These are phyloP conservation scores for Drosophila kambysellisi DNA, from an alignment of 2,888 invertebrate genomes.

Conservation along the genomic window DNA sequence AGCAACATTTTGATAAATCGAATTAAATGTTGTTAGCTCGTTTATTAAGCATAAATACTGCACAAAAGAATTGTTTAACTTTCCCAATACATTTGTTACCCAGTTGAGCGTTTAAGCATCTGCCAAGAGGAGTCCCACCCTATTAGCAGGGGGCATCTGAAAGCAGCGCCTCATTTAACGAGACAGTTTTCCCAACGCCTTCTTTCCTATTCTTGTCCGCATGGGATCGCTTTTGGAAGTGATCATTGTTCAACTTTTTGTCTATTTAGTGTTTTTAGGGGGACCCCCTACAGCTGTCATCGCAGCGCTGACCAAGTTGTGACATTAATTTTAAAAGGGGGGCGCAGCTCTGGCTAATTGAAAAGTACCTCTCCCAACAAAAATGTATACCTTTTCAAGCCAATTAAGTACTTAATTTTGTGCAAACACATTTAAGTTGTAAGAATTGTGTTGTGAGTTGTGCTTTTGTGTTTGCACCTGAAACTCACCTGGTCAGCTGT, in stretches of 20 bases:
- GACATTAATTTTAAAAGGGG: slow-evolving; percentile 46
- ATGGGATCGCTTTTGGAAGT: slow-evolving; percentile 19
- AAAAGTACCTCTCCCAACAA: not conserved
- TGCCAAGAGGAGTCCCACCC: not conserved
- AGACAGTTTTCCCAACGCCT: slow-evolving; percentile 3
- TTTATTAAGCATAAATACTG: not conserved
- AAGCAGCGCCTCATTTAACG: slow-evolving; percentile 24
- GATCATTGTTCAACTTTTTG: slow-evolving; percentile 9
- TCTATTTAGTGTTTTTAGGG: not conserved
- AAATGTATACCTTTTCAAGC: not conserved
- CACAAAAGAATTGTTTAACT: not conserved
- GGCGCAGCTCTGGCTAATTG: slow-evolving; percentile 1
- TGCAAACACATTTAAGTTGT: not conserved
- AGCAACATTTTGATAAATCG: slow-evolving; percentile 10
- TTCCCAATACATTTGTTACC: not conserved
- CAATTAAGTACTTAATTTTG: not conserved
- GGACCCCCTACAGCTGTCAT: slow-evolving; percentile 12
- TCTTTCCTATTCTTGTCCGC: slow-evolving; percentile 8
- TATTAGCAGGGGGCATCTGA: not conserved
- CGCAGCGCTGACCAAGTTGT: slow-evolving; percentile 21
- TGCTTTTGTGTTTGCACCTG: slow-evolving; percentile 1
- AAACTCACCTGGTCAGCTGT: slow-evolving; percentile 4
- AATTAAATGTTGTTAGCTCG: slow-evolving; percentile 6
- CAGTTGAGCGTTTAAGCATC: not conserved
- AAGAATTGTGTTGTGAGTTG: not conserved